A percentile compares a stretch with the other conserved stretches of the same genome.
Conservation (phyloP, 2,113 vertebrate species). For the Lasiurus cinereus region DNA sequence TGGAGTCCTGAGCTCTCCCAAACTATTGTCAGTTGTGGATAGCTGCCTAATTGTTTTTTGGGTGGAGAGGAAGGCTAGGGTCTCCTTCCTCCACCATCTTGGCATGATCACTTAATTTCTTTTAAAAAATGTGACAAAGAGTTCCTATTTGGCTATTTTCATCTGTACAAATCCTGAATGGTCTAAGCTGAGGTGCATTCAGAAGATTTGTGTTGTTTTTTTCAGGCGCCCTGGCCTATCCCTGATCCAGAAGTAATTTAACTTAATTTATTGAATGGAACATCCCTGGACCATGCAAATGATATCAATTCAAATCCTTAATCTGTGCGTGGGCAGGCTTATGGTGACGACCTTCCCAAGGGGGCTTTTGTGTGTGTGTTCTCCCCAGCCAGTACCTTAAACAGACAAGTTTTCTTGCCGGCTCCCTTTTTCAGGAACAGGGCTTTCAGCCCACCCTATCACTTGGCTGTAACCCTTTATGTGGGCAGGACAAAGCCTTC, state of each 20-base stretch:
- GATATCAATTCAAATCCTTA: slow-evolving; percentile 12
- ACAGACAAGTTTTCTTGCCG: background rate
- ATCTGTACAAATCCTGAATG: background rate
- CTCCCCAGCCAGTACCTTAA: background rate
- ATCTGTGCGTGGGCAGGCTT: background rate
- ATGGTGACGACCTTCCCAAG: background rate
- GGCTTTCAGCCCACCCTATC: background rate
- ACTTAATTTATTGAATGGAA: slow-evolving; percentile 31
- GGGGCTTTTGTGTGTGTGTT: background rate
- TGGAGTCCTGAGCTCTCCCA: background rate
- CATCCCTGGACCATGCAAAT: background rate
- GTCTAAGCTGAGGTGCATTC: background rate
- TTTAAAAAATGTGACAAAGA: background rate
- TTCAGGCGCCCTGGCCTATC: background rate
- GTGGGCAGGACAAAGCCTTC: background rate
- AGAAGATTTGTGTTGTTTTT: background rate
- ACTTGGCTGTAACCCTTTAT: background rate
- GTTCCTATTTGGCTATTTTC: background rate
- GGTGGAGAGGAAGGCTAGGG: background rate
- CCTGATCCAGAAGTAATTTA: background rate
- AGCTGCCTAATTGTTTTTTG: background rate
- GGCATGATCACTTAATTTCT: background rate
- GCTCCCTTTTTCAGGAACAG: background rate
- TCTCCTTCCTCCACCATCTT: background rate
- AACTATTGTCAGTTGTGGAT: background rate